phyloP scores from a whole-genome alignment of 92 coral and sea anemone genomes.

The Parazoanthus atlanticus region DNA sequence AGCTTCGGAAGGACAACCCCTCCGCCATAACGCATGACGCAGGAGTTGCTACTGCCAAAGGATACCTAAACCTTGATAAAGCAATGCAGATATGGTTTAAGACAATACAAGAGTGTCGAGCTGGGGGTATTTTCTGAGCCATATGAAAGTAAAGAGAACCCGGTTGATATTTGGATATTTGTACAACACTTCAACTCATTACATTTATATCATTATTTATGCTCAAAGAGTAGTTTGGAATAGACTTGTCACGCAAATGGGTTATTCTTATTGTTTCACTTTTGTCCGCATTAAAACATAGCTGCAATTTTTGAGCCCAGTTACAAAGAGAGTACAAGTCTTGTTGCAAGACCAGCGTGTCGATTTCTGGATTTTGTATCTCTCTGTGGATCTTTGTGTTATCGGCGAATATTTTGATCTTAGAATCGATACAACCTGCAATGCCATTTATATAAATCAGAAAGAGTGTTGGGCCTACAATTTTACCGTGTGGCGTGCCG shows the following conservation, averaged over 20 bases:
- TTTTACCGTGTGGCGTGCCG: neutral
- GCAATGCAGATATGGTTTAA: no score
- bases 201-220: no score
- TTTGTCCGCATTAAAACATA: neutral
- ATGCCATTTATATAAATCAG: neutral
- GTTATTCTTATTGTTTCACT: neutral
- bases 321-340: neutral
- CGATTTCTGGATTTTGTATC: neutral
- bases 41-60: no score
- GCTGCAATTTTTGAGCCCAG: neutral
- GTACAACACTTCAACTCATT: no score
- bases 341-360: neutral
- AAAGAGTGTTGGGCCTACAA: neutral
- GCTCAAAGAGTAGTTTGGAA: no score
- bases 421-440: neutral
- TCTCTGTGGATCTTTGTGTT: neutral
- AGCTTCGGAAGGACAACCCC: no score
- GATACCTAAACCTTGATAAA: no score
- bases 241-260: neutral
- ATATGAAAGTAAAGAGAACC: no score
- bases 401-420: neutral
- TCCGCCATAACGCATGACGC: no score
- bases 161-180: no score
- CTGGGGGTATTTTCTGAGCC: no score
- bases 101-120: no score